Evolutionary conservation across 2,888 invertebrate genomes (phyloP).

Genomic region (Siphlonurus alternatus): DNA sequence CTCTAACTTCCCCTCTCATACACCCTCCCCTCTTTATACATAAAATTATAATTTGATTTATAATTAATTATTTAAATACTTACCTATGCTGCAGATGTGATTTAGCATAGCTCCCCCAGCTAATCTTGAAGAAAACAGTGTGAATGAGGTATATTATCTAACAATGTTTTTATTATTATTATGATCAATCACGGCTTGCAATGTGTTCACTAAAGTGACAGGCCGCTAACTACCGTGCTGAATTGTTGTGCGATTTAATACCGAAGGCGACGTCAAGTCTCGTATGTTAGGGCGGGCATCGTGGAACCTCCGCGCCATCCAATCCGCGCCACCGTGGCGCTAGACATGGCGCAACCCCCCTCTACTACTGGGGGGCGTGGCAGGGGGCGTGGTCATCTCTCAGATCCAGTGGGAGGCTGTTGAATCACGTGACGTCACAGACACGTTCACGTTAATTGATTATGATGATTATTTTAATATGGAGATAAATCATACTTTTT

Average conservation of each 20-base stretch:
- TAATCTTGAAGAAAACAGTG: neutral
- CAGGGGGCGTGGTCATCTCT: constrained; percentile 7
- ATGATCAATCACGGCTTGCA: neutral
- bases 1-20: neutral
- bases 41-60: neutral
- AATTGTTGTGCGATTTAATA: neutral
- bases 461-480: neutral
- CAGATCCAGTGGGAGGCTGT: neutral
- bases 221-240: neutral
- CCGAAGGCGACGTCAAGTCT: neutral
- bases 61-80: neutral
- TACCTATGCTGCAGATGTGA: constrained; percentile 1
- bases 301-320: neutral
- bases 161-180: neutral
- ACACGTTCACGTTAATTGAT: neutral
- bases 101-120: neutral
- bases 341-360: constrained; percentile 1
- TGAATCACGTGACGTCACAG: neutral
- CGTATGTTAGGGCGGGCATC: neutral
- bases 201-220: neutral
- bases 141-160: neutral
- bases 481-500: too few relatives aligned
- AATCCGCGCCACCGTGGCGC: neutral
- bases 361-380: constrained; percentile 3
- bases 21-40: neutral